Base-by-base conservation (phyloP, 1,140 invertebrate species). In the Epicauta chinensis region DNA sequence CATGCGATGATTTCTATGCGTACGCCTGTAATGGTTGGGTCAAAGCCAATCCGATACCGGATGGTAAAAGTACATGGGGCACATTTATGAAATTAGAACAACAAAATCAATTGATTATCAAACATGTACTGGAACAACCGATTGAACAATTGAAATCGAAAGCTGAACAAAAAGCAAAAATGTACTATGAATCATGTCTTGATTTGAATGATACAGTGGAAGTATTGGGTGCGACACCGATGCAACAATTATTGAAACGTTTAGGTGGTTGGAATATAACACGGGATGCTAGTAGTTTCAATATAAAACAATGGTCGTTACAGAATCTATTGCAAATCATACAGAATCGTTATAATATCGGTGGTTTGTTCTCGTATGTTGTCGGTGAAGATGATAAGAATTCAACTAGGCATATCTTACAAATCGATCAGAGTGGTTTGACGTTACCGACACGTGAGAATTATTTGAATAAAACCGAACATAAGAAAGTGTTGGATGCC, bases 1-100 rank as follows among this genome's bases (percentile, higher is more conserved):
- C 95, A 0, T 98, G 96, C 69, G 78, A 92, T 6, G 92, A 98
- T 71, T 98, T 98, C 73, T 98, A 97, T 71, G 77, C 88, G 46
- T 98, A 89, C 71, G 81, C 94, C 0, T 98, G 95, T 66, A 93
- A 93, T 11, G 87, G 89, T 0, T 97, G 93, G 93, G 83, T 94
- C 16, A 83, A 84, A 61, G 83, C 84, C 39, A 95, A 97, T 73
- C 91, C 92, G 0, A 89, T 96, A 53, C 94, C 94, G 0, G 87
- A 88, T 69, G 89, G 84, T n/a, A 89, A 91, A 67, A 87, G 87
- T n/a, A 86, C 83, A 42, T 97, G 93, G 93, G 90, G 90, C 13
- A 94, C 91, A n/a, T 97, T 97, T 70, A 86, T 86, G 36, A 93
- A 95, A 69, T 76, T 97, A 36, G 91, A 93, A 68, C 85, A 95